Conservation (phyloP, 2,113 vertebrate genomes). For the Periophthalmodon schlosseri region DNA sequence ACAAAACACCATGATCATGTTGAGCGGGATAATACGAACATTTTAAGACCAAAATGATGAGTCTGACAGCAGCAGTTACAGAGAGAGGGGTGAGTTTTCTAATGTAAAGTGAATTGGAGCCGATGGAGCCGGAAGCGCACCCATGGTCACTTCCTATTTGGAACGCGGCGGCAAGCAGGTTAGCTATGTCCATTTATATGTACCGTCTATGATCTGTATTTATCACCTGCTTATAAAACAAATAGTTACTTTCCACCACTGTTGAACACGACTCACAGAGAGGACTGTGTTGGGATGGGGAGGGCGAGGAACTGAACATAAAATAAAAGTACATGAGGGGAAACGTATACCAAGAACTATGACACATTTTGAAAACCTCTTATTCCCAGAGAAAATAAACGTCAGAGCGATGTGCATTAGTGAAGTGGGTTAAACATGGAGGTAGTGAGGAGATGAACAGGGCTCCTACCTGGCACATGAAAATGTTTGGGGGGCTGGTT, state of each 20-base stretch:
- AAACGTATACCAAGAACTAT: constrained; percentile 36
- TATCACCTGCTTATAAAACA: no score
- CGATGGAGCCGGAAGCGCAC: no score
- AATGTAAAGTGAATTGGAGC: no score
- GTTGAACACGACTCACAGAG: constrained; percentile 18
- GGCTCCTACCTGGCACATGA: constrained; percentile 97
- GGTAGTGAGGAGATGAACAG: constrained; percentile 51
- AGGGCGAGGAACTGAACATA: constrained; percentile 42
- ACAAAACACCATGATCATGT: no score
- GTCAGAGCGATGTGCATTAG: constrained; percentile 21
- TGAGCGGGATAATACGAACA: no score
- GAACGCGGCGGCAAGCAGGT: no score
- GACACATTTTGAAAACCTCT: constrained; percentile 29
- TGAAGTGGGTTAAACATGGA: constrained; percentile 15
- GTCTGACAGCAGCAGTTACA: no score
- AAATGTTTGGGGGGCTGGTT: constrained; percentile 98
- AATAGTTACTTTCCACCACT: constrained; percentile 5
- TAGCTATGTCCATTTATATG: no score
- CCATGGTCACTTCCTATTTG: no score
- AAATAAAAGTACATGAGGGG: constrained; percentile 18
- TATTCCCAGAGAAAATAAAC: constrained; percentile 7
- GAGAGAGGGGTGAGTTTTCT: no score
- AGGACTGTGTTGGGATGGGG: constrained; percentile 22
- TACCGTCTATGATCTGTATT: no score
- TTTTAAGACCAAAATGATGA: no score